phyloP scores from a whole-genome alignment of 1,140 invertebrate genomes.

The Globodera ellingtonae region DNA sequence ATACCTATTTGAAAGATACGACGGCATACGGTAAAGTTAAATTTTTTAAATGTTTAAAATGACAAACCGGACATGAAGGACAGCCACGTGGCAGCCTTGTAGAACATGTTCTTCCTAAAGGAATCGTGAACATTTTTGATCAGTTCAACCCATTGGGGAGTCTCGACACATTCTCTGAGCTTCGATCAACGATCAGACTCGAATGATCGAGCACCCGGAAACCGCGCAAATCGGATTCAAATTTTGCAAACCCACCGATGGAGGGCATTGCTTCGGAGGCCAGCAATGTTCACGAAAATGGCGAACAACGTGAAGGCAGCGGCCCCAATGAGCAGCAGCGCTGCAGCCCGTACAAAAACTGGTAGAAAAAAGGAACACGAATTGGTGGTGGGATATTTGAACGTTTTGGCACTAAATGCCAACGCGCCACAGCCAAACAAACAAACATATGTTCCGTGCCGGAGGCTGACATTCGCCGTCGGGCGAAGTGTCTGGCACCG shows the following conservation, averaged over 20 bases:
- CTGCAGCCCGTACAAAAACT: conserved; percentile 84
- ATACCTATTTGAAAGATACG: no score
- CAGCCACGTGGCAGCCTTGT: conserved; percentile 86
- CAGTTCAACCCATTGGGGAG: no score
- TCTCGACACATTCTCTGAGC: no score
- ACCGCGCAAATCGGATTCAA: no score
- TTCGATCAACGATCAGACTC: no score
- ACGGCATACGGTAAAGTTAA: no score
- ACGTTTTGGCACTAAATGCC: neutral
- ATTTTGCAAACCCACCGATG: conserved; percentile 64
- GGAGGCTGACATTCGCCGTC: conserved; percentile 63
- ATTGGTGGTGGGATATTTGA: neutral
- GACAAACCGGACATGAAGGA: conserved; percentile 87
- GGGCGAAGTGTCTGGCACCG: conserved; percentile 53
- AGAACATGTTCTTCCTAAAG: conserved; percentile 84
- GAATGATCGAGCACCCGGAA: no score
- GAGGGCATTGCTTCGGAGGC: conserved; percentile 84
- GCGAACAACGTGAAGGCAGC: conserved; percentile 83
- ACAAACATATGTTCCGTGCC: conserved; percentile 36
- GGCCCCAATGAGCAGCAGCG: conserved; percentile 83
- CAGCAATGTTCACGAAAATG: conserved; percentile 85
- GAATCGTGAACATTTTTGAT: no score
- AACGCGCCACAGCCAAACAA: no score
- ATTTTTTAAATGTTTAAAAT: no score
- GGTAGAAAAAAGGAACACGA: conserved; percentile 43